Conservation (phyloP, 2,888 invertebrate genomes). For the Luperina nickerlii region DNA sequence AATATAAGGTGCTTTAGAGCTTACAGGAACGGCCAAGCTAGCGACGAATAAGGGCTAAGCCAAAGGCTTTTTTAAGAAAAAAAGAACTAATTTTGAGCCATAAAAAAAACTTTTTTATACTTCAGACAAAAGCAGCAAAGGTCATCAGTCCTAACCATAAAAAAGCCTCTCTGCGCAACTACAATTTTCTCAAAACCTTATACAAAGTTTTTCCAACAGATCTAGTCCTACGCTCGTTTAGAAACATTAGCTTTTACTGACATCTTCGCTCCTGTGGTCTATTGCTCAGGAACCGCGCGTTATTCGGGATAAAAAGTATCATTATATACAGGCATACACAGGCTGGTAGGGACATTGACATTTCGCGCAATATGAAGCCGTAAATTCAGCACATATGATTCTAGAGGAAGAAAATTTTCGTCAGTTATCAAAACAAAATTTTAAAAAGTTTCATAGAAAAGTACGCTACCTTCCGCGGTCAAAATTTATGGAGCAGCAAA, state of each 20-base stretch:
- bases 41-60: constrained; percentile 2
- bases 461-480: neutral
- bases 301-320: neutral
- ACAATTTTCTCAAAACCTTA: neutral
- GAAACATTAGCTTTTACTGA: neutral
- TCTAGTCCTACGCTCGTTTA: neutral
- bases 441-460: neutral
- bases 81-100: neutral
- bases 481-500: neutral
- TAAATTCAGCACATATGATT: neutral
- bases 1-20: constrained; percentile 2
- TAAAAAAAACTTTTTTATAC: neutral
- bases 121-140: neutral
- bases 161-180: neutral
- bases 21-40: constrained; percentile 38
- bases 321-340: too few relatives aligned
- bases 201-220: neutral
- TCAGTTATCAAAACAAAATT: neutral
- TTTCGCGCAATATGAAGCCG: neutral
- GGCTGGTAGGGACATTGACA: neutral
- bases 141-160: too few relatives aligned
- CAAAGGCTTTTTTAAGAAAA: fast-evolving
- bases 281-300: too few relatives aligned
- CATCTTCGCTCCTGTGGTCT: neutral
- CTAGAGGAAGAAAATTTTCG: neutral